Evolutionary conservation across 2,113 vertebrate species (phyloP).

Genomic region (Sitta europaea): DNA sequence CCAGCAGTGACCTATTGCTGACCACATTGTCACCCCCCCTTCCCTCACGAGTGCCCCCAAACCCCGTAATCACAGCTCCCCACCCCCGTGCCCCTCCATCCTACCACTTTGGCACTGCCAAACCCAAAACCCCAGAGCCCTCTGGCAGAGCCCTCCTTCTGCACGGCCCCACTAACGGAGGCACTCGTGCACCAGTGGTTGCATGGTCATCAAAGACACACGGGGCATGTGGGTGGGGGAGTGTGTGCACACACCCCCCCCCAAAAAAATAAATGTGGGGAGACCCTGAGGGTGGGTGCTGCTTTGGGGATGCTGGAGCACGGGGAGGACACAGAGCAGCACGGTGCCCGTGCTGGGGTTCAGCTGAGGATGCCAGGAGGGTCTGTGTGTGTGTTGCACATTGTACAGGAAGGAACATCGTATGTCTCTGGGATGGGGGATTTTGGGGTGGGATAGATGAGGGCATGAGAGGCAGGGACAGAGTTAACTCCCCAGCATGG

Average conservation of each 20-base stretch:
- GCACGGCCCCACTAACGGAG: fast-evolving
- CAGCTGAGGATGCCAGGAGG: not conserved
- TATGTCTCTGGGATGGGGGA: too few species aligned
- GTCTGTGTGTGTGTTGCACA: fast-evolving
- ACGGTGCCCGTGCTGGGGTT: not conserved
- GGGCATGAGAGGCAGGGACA: not conserved
- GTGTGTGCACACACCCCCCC: not conserved
- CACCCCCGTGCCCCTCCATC: too few species aligned
- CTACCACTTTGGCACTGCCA: not conserved
- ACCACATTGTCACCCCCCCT: not conserved
- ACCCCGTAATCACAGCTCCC: not conserved
- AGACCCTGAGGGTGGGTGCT: not conserved
- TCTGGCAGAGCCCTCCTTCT: fast-evolving
- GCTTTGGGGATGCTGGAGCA: not conserved
- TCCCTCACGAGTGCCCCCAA: not conserved
- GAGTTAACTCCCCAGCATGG: not conserved
- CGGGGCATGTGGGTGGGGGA: fast-evolving
- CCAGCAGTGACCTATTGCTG: not conserved
- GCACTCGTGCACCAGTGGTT: fast-evolving
- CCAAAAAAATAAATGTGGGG: not conserved
- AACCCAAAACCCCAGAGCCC: not conserved
- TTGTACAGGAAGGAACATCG: fast-evolving
- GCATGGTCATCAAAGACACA: fast-evolving
- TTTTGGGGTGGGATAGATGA: not conserved
- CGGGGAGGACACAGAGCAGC: not conserved